Percentiles rank a stretch among this genome's conserved stretches.
These are phyloP conservation scores for Sarcophilus harrisii DNA, from an alignment of 2,797 vertebrate genomes.

Conservation along the genomic window DNA sequence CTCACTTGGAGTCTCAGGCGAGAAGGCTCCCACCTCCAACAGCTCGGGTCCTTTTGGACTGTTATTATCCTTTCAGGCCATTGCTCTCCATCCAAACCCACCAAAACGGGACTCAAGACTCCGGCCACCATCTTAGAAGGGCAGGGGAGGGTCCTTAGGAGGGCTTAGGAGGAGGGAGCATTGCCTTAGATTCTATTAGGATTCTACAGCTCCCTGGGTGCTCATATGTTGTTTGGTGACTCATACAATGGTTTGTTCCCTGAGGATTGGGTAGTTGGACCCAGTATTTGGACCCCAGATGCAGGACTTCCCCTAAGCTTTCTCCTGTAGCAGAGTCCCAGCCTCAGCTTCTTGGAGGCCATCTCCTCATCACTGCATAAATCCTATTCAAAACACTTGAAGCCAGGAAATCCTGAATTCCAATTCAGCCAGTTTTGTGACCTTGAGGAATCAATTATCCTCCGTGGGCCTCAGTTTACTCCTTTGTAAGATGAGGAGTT, in stretches of 20 bases:
- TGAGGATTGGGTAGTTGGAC: neutral
- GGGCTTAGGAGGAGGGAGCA: neutral
- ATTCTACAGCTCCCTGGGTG: neutral
- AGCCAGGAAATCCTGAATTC: neutral
- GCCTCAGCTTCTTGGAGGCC: neutral
- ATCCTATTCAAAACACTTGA: neutral
- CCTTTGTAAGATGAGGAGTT: neutral
- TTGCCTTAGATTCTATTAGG: neutral
- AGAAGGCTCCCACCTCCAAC: neutral
- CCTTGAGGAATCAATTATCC: neutral
- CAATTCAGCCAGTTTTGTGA: neutral
- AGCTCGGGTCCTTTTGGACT: neutral
- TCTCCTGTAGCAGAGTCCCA: neutral
- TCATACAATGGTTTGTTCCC: neutral
- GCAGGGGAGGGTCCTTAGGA: neutral
- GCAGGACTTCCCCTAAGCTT: neutral
- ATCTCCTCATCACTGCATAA: neutral
- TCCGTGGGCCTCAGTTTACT: neutral
- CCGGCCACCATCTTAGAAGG: neutral
- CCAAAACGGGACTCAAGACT: neutral
- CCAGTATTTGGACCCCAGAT: neutral
- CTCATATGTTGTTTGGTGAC: neutral
- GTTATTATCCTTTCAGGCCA: too few relatives aligned
- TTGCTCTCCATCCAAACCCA: neutral
- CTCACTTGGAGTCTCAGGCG: neutral